Base-by-base conservation (phyloP, 2,888 invertebrate species). In the Xanthia icteritia region DNA sequence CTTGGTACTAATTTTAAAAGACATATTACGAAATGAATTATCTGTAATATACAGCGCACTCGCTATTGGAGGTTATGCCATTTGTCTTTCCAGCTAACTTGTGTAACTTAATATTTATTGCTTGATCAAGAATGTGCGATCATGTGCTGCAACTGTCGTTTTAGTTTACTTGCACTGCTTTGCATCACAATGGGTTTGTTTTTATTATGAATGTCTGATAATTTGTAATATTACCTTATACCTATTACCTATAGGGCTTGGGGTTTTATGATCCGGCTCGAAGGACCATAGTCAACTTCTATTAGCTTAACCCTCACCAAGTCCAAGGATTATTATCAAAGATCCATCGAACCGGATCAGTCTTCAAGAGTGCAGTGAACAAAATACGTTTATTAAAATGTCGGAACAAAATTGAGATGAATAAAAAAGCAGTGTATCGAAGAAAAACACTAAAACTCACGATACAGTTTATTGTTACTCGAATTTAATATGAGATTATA, bases 61-160 rank as follows among this genome's bases (percentile, higher is more conserved):
- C 51, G 17, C 74, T 42, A 39, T 42, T 70, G 72, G 54, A 66
- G 42, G 73, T 85, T 85, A 74, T 69, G 69, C 72, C 76, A 79
- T 76, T 75, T 61, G 13, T 74, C 31, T 76, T 79, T 76, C 76
- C 73, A 51, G 58, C 51, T 73, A 82, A 82, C 66, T 78, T 72
- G 84, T 77, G 85, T 86, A 85, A 85, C 76, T 31, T 72, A 61
- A 85, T 81, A 85, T 81, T 85, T 76, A 86, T 86, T 80, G 67
- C 51, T 76, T 84, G 81, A 81, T 83, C 73, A 86, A 83, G 84
- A 86, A 86, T 86, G 76, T 86, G 69, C 51, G 76, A 73, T 83
- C 75, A 76, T 82, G 42, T 72, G 74, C 65, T 63, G 76, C 71
- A 70, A 73, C 82, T 85, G 85, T 77, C 73, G 51, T 48, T 85